A percentile compares a stretch with the other conserved stretches of the same genome.
Conservation (phyloP, 2,888 invertebrate species). For the Tortricodes alternella region DNA sequence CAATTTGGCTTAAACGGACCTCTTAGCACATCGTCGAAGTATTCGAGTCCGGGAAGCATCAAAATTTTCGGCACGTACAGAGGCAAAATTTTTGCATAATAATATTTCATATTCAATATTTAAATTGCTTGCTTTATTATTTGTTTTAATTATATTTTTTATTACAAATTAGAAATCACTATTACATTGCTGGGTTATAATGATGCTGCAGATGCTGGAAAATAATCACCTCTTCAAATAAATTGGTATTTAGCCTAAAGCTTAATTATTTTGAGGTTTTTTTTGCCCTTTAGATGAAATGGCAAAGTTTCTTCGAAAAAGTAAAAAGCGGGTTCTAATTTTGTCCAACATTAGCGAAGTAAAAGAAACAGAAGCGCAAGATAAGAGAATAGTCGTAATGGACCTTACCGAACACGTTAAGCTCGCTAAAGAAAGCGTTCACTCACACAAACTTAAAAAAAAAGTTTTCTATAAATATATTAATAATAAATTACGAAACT, state of each 20-base stretch:
- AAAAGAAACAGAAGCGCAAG: slow-evolving; percentile 7
- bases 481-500: too few species aligned
- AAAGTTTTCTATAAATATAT: too few species aligned
- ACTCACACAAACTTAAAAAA: slow-evolving; percentile 3
- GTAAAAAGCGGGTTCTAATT: neutral
- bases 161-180: neutral
- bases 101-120: slow-evolving; percentile 22
- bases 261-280: too few species aligned
- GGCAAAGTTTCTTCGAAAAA: neutral
- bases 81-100: slow-evolving; percentile 18
- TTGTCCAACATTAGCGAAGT: slow-evolving; percentile 11
- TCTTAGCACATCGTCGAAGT: slow-evolving; percentile 61
- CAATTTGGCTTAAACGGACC: slow-evolving; percentile 76
- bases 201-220: too few species aligned
- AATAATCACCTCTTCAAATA: too few species aligned
- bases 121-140: slow-evolving; percentile 20
- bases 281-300: too few species aligned
- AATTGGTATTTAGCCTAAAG: too few species aligned
- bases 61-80: slow-evolving; percentile 31
- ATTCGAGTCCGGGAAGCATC: slow-evolving; percentile 53
- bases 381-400: slow-evolving; percentile 7
- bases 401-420: slow-evolving; percentile 8
- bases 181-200: neutral
- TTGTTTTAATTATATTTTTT: neutral
- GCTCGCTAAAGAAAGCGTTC: neutral